Base-by-base conservation (phyloP, 1,140 invertebrate species). In the Antheraea pernyi region DNA sequence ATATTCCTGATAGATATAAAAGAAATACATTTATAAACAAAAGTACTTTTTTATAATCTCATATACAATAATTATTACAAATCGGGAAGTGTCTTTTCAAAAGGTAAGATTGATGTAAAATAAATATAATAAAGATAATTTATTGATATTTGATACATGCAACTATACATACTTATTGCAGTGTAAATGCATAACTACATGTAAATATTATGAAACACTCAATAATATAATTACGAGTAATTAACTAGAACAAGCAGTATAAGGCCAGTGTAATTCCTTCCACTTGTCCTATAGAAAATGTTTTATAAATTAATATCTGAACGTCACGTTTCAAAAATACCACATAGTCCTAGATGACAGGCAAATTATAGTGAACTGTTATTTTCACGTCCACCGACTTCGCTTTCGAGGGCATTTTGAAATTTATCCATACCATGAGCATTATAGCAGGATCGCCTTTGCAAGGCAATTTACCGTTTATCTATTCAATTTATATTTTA, bases 401-500 rank as follows among this genome's bases (percentile, higher is more conserved):
- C 62, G 70, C 48, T 65, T 39, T 65, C 37, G 64, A 48, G 64
- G 64, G 64, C 71, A 69, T 72, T 78, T 76, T 74, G 71, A 30
- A 75, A 53, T 80, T 70, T 74, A 65, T 71, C 6, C 11, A 18
- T n/a, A 48, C 64, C 13, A 53, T 69, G 65, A 73, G 68, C 69
- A 75, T 70, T 39, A 70, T 72, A 72, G 69, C 67, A 69, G 37
- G 48, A 75, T 78, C 75, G 71, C 77, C 74, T 82, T 74, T 70
- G 74, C 75, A 76, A 69, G 79, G 75, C 80, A 73, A 80, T 76
- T 77, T 78, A 79, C 72, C 71, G 69, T 72, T 76, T 80, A 85
- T 85, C 80, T 84, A 87, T 89, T 88, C 82, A 86, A 89, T 88
- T 85, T 85, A 82, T 86, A 81, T 83, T 85, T 86, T 86, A 86